A percentile compares a stretch with the other conserved stretches of the same genome.
Evolutionary conservation across 1,140 invertebrate genomes (phyloP).

Genomic region (Dolichoris vasculosae): DNA sequence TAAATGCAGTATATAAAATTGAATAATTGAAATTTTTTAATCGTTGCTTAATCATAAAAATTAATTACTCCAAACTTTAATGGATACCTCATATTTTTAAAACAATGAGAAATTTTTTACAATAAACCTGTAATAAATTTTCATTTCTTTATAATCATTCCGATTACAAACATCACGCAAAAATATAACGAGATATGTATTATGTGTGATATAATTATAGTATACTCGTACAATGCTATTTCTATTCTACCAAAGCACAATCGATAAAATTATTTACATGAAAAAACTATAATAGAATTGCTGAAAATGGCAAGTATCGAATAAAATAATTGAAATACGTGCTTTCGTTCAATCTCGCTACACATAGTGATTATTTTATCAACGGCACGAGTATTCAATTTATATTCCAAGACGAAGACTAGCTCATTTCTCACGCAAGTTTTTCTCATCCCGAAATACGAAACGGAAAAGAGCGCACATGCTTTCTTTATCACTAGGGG

Average conservation of each 20-base stretch:
- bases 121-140: no score
- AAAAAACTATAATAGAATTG: not conserved
- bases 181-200: no score
- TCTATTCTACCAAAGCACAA: not conserved
- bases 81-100: no score
- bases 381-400: not conserved
- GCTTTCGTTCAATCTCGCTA: not conserved
- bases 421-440: not conserved
- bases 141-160: no score
- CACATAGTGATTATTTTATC: slow-evolving; percentile 26
- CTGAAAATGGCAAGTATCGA: not conserved
- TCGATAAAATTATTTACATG: not conserved
- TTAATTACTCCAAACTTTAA: no score
- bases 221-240: not conserved
- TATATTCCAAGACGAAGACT: not conserved
- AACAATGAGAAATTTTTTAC: no score
- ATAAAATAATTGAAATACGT: not conserved
- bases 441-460: not conserved
- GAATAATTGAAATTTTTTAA: no score
- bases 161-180: no score
- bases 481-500: not conserved
- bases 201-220: not conserved
- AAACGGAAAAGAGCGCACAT: not conserved
- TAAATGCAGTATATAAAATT: no score
- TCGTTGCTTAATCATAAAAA: no score